Percentiles rank a stretch among this genome's conserved stretches.
Evolutionary conservation across 37 sponge, comb jelly and placozoan genomes (phyloP).

Genomic region (Beroe forskalii): DNA sequence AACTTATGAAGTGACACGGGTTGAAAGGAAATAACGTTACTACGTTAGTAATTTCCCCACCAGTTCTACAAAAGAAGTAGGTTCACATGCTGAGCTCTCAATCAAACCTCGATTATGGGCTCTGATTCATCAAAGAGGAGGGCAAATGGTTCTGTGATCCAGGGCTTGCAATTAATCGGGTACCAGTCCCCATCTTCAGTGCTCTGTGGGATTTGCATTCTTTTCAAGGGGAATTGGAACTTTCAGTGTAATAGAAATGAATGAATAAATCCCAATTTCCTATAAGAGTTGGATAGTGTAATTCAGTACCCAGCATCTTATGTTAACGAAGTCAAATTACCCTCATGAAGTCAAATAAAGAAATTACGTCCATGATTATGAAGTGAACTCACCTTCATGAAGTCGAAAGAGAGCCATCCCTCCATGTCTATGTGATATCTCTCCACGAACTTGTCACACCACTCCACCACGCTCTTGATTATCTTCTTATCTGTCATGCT

Average conservation of each 20-base stretch:
- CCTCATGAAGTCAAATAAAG: too few species aligned
- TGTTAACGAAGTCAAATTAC: too few species aligned
- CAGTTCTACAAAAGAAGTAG: too few species aligned
- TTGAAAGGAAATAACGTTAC: too few species aligned
- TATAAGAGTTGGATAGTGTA: too few species aligned
- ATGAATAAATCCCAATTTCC: too few species aligned
- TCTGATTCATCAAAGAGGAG: background rate
- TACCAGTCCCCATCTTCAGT: constrained; percentile 23
- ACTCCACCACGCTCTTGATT: background rate
- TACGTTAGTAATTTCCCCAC: too few species aligned
- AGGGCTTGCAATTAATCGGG: constrained; percentile 59
- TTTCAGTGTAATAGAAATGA: too few species aligned
- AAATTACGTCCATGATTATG: background rate
- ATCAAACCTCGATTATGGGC: constrained; percentile 9
- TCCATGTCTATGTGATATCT: constrained; percentile 35
- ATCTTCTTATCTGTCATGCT: background rate
- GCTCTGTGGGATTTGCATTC: too few species aligned
- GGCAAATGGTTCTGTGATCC: constrained; percentile 40
- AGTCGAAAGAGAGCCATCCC: constrained; percentile 63
- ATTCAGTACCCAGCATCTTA: too few species aligned
- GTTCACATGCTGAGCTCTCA: too few species aligned
- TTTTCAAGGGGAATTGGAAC: background rate
- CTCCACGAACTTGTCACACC: constrained; percentile 55
- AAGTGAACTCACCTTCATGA: constrained; percentile 54
- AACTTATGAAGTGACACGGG: too few species aligned